phyloP scores from a whole-genome alignment of 2,113 vertebrate species.

The Oncorhynchus kisutch region DNA sequence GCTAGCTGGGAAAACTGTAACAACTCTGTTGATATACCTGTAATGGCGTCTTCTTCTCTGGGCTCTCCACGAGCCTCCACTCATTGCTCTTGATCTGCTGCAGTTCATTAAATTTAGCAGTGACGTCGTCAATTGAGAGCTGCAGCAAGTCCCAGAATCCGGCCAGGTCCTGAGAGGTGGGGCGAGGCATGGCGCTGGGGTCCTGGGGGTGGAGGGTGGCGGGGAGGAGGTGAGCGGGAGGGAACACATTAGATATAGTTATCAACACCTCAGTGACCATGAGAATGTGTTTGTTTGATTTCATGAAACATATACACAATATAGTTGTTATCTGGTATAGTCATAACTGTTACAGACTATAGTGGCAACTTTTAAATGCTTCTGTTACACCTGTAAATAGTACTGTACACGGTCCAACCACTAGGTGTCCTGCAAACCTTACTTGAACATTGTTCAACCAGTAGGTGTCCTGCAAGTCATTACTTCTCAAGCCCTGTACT shows the following conservation, averaged over 20 bases:
- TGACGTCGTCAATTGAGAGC: constrained; percentile 96
- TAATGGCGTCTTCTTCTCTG: constrained; percentile 84
- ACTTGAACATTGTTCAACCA: not conserved
- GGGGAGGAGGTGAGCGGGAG: no score
- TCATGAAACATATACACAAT: no score
- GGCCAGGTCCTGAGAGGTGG: constrained; percentile 96
- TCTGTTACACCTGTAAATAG: no score
- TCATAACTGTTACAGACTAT: no score
- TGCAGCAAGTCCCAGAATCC: constrained; percentile 99
- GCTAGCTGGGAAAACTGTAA: not conserved
- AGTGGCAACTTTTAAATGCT: no score
- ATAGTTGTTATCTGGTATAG: no score
- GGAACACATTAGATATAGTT: no score
- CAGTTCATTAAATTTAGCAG: constrained; percentile 97
- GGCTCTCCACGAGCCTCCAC: constrained; percentile 89
- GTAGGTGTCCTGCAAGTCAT: constrained; percentile 8
- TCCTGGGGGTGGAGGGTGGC: constrained; percentile 73
- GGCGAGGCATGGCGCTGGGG: constrained; percentile 97
- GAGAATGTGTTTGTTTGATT: no score
- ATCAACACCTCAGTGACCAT: no score
- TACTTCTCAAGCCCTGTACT: no score
- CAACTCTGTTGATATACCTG: not conserved
- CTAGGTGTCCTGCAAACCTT: not conserved
- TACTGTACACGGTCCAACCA: no score
- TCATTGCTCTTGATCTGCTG: constrained; percentile 93